These are phyloP conservation scores for Erpobdella octoculata DNA, from an alignment of 2,888 invertebrate genomes.

Conservation along the genomic window DNA sequence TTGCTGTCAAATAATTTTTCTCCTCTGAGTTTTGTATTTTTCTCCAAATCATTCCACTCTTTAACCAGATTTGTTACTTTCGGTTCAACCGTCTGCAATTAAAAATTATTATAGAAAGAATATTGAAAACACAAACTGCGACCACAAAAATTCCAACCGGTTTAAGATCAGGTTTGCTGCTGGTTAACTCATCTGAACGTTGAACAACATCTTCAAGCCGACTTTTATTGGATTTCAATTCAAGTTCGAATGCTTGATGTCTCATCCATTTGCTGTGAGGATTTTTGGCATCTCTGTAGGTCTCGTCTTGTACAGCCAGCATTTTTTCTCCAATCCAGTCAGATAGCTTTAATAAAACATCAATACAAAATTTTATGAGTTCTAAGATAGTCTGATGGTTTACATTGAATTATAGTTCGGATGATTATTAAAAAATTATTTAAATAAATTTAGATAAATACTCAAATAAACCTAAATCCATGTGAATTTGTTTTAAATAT, in stretches of 20 bases:
- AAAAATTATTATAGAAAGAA: too few species aligned
- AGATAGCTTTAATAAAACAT: constrained; percentile 63
- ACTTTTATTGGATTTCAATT: constrained; percentile 81
- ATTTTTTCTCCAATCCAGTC: constrained; percentile 99
- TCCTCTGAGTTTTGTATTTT: constrained; percentile 58
- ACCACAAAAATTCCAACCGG: constrained; percentile 49
- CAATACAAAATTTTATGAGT: too few species aligned
- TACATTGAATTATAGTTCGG: too few species aligned
- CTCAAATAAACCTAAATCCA: too few species aligned
- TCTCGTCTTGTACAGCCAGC: constrained; percentile 95
- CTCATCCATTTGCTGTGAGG: constrained; percentile 99
- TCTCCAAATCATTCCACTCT: constrained; percentile 4
- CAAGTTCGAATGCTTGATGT: constrained; percentile 98
- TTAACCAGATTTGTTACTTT: background rate
- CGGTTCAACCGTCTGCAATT: background rate
- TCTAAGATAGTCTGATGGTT: too few species aligned
- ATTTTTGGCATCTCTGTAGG: constrained; percentile 90
- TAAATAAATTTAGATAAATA: too few species aligned
- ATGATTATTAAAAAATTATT: too few species aligned
- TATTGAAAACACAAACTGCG: too few species aligned
- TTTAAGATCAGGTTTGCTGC: constrained; percentile 85
- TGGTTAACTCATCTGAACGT: constrained; percentile 79
- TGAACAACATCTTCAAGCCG: constrained; percentile 49
- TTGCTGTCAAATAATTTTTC: constrained; percentile 95
- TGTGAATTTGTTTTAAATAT: too few species aligned